Evolutionary conservation across 2,113 vertebrate genomes (phyloP), one percentile per base, ranked within the genome.

Genomic region (Cyrtonyx montezumae): DNA sequence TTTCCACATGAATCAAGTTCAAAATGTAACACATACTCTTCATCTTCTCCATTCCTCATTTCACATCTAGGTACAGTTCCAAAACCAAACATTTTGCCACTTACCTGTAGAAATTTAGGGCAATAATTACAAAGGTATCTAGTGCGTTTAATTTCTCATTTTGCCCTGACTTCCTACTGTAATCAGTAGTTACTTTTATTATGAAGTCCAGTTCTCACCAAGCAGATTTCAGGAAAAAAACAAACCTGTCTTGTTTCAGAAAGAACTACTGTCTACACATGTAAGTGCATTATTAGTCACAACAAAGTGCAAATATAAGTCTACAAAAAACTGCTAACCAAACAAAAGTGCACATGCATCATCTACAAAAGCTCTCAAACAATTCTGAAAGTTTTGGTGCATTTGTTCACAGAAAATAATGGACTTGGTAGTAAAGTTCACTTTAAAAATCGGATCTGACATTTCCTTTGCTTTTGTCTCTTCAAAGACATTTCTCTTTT

Each of bases 311-410:
- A 92, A 94, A 84, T 28, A 8, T 32, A 94, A 94, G 73, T 34
- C 71, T 80, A 93, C 40, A 78, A 87, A 92, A 74, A 83, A 5
- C 40, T 48, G 66, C 74, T 87, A 71, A 84, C 84, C 68, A 78
- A 67, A 62, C 9, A 0, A 42, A 92, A 96, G 94, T 75, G 87
- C 73, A 70, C 74, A 94, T 80, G 89, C 84, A 95, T 87, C 56
- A 91, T 83, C 96, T 91, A 76, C 32, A 90, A 93, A 97, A 97
- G 94, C 96, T 96, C 96, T 97, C 97, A 96, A 96, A 96, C 94
- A 96, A 96, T 96, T 96, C 89, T 77, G 82, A 95, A 94, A 95
- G 94, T 95, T 94, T 94, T 18, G 56, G 68, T 91, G 84, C 85
- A 80, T 90, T 95, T 96, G 90, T 84, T 69, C 74, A 17, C 53